Evolutionary conservation across 2,797 vertebrate genomes (phyloP).

Genomic region (Neosilurus mollespiculum): DNA sequence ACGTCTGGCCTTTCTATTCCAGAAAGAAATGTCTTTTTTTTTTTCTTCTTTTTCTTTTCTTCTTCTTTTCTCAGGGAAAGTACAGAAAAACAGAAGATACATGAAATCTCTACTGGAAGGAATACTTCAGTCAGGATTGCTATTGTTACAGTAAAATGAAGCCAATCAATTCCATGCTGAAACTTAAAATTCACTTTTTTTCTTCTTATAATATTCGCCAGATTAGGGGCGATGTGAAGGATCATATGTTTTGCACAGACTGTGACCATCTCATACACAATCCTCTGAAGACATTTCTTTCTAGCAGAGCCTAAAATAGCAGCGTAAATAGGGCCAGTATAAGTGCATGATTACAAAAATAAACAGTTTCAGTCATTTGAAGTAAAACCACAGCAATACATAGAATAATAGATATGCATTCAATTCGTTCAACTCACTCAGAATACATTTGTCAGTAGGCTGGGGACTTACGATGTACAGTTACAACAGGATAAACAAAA

Average conservation of each 20-base stretch:
- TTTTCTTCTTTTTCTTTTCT: not conserved
- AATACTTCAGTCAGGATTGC: conserved; percentile 13
- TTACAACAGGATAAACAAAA: conserved; percentile 59
- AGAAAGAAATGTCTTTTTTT: not conserved
- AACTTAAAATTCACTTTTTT: not conserved
- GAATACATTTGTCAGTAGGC: conserved; percentile 68
- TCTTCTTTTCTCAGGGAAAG: conserved; percentile 25
- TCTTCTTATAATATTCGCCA: not conserved
- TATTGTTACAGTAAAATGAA: conserved; percentile 4
- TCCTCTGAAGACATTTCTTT: conserved; percentile 61
- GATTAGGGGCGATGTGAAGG: not conserved
- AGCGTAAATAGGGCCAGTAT: conserved; percentile 77
- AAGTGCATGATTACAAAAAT: conserved; percentile 69
- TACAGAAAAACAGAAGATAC: conserved; percentile 19
- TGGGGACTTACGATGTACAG: conserved; percentile 62
- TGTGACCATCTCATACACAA: conserved; percentile 62
- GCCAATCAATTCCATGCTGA: not conserved
- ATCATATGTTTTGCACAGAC: conserved; percentile 63
- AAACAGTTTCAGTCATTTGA: conserved; percentile 69
- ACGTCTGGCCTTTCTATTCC: conserved; percentile 23
- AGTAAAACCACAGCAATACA: conserved; percentile 69
- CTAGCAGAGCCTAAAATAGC: conserved; percentile 72
- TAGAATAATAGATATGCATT: conserved; percentile 64
- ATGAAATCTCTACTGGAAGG: conserved; percentile 20
- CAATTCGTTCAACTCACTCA: conserved; percentile 65